phyloP scores from a whole-genome alignment of 2,888 invertebrate species.

The Venusia cambrica region DNA sequence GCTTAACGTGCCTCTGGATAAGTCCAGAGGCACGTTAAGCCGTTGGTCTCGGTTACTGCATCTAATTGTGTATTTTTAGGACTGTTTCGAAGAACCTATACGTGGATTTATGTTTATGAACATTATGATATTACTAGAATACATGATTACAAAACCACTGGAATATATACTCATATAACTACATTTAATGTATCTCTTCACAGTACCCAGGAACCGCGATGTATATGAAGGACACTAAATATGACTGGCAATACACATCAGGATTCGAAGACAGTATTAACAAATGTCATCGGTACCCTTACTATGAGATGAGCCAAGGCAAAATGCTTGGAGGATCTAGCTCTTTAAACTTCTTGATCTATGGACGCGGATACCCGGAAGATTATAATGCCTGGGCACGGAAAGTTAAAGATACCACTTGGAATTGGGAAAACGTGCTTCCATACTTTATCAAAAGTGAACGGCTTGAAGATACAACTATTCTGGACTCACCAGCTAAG shows the following conservation, averaged over 20 bases:
- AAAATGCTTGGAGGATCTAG: conserved; percentile 16
- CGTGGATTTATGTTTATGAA: too few relatives aligned
- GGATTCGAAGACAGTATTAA: neutral
- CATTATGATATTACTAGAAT: too few relatives aligned
- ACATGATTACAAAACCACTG: too few relatives aligned
- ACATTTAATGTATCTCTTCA: too few relatives aligned
- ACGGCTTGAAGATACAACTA: neutral
- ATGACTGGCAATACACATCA: neutral
- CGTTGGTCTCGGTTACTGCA: too few relatives aligned
- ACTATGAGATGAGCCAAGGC: neutral
- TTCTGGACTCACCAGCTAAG: neutral
- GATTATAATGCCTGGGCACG: neutral
- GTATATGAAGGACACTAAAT: neutral
- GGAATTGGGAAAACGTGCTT: neutral
- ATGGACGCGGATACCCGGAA: neutral
- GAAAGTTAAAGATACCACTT: neutral
- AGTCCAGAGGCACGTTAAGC: too few relatives aligned
- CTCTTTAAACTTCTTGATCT: neutral
- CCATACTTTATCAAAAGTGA: neutral
- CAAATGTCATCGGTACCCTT: neutral
- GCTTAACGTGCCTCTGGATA: too few relatives aligned
- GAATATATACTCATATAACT: too few relatives aligned
- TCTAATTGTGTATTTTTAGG: too few relatives aligned
- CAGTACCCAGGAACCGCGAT: neutral
- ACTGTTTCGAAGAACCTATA: too few relatives aligned